A percentile compares a stretch with the other conserved stretches of the same genome.
phyloP scores from a whole-genome alignment of 2,797 vertebrate genomes.

The Dicrostonyx torquatus region DNA sequence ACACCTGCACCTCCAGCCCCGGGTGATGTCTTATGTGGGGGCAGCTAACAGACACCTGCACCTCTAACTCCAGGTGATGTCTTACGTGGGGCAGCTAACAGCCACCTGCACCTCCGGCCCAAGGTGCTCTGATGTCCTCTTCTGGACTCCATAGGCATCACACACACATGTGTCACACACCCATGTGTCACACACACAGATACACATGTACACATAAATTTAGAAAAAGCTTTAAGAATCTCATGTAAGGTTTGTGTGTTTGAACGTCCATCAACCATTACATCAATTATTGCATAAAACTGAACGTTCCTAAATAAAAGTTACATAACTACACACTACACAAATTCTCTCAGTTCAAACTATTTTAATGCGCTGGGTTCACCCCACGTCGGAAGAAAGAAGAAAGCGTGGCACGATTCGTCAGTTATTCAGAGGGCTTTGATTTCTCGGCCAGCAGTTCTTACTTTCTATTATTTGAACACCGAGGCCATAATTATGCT shows the following conservation, averaged over 20 bases:
- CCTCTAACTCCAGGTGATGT: too few species aligned
- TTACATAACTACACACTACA: not conserved
- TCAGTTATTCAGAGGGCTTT: not conserved
- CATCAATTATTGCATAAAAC: not conserved
- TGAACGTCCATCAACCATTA: not conserved
- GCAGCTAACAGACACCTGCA: too few species aligned
- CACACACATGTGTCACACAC: not conserved
- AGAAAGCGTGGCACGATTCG: not conserved
- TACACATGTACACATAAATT: not conserved
- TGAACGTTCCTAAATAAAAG: not conserved
- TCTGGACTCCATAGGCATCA: not conserved
- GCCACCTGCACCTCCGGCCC: not conserved
- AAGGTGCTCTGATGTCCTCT: not conserved
- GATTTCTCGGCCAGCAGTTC: not conserved
- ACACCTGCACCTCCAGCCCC: too few species aligned
- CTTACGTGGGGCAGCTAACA: not conserved
- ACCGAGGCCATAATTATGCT: not conserved
- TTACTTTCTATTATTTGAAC: not conserved
- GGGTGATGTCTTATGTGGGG: too few species aligned
- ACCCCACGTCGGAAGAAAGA: not conserved
- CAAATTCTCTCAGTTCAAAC: not conserved
- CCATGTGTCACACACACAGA: not conserved
- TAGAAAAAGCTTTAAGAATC: not conserved
- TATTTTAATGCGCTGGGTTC: not conserved
- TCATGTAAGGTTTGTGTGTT: not conserved